These are phyloP conservation scores for Misgurnus anguillicaudatus DNA, from an alignment of 2,113 vertebrate genomes.

Conservation along the genomic window DNA sequence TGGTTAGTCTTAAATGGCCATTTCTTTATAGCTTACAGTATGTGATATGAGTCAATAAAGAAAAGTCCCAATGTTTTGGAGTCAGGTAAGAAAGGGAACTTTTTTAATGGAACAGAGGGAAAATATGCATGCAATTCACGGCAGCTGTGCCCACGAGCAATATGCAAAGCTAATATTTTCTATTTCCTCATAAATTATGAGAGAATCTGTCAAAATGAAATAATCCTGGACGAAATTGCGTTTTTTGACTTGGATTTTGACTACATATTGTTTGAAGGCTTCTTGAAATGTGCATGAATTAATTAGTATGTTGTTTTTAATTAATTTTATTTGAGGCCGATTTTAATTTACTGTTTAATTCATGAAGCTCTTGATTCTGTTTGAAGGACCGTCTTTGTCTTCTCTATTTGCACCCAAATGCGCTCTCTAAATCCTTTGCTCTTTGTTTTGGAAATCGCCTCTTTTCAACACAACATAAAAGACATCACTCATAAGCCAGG, in stretches of 20 bases:
- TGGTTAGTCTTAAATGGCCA: too few relatives aligned
- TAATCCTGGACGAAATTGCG: constrained; percentile 31
- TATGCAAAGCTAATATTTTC: constrained; percentile 49
- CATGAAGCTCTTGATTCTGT: constrained; percentile 32
- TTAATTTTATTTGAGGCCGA: constrained; percentile 5
- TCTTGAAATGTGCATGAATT: constrained; percentile 31
- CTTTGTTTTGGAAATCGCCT: background rate
- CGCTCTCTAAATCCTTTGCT: background rate
- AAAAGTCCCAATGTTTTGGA: too few relatives aligned
- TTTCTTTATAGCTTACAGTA: background rate
- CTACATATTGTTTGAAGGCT: constrained; percentile 39
- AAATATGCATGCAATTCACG: constrained; percentile 32
- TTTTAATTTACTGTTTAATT: constrained; percentile 32
- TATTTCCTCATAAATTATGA: constrained; percentile 51
- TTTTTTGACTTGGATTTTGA: constrained; percentile 11
- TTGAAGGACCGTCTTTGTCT: background rate
- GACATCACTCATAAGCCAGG: constrained; percentile 19
- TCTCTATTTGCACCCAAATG: constrained; percentile 10
- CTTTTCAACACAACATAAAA: constrained; percentile 21
- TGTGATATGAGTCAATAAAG: too few relatives aligned
- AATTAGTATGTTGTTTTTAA: constrained; percentile 36
- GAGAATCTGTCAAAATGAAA: constrained; percentile 36
- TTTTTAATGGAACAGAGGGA: background rate
- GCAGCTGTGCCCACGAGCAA: constrained; percentile 18
- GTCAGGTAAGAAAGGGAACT: too few relatives aligned